A percentile compares a stretch with the other conserved stretches of the same genome.
Evolutionary conservation across 2,113 vertebrate genomes (phyloP).

Genomic region (Sorex fumeus): DNA sequence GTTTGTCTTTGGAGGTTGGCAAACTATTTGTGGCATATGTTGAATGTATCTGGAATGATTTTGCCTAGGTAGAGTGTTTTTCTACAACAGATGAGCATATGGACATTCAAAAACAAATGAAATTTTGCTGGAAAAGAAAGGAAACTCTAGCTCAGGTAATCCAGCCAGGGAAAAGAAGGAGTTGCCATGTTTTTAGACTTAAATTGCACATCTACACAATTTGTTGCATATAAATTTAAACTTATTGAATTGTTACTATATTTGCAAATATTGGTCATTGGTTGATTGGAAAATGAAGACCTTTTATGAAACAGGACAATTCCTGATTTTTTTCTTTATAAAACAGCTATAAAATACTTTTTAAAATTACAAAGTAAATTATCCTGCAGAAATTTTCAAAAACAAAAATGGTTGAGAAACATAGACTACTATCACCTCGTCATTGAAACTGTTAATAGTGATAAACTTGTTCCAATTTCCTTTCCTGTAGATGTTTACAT

Average conservation of each 20-base stretch:
- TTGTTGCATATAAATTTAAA: neutral
- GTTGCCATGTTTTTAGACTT: neutral
- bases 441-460: neutral
- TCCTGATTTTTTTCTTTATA: conserved; percentile 12
- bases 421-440: neutral
- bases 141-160: neutral
- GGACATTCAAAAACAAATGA: neutral
- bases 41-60: neutral
- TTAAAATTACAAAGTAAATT: neutral
- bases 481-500: neutral
- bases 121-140: neutral
- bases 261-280: neutral
- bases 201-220: neutral
- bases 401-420: conserved; percentile 39
- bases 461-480: neutral
- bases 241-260: neutral
- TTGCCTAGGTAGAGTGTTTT: neutral
- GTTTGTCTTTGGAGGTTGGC: neutral
- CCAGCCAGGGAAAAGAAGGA: neutral
- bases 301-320: conserved; percentile 13
- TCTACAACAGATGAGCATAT: neutral
- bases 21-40: neutral
- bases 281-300: conserved; percentile 2
- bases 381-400: conserved; percentile 14
- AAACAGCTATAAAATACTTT: neutral